A percentile compares a stretch with the other conserved stretches of the same genome.
phyloP scores from a whole-genome alignment of 1,140 invertebrate species.

The Cotesia chilonis region DNA sequence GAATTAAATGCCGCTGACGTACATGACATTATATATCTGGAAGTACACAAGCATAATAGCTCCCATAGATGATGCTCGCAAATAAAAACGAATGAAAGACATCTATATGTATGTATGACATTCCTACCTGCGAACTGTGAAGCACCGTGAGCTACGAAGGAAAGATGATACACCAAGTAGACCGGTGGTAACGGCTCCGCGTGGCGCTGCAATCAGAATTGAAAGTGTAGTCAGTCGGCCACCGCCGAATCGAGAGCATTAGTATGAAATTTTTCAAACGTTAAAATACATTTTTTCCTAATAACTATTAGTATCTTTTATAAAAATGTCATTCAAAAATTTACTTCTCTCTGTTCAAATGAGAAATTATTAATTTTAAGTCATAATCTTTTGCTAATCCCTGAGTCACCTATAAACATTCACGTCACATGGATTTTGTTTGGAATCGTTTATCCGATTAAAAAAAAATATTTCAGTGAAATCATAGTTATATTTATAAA shows the following conservation, averaged over 20 bases:
- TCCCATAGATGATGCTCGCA: not conserved
- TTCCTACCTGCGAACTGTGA: conserved; percentile 18
- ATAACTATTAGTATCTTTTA: not conserved
- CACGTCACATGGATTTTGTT: too few relatives aligned
- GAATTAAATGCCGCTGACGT: not conserved
- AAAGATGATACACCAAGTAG: conserved; percentile 3
- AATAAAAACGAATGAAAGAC: not conserved
- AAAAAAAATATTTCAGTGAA: too few relatives aligned
- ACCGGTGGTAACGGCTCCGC: conserved; percentile 23
- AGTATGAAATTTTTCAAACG: not conserved
- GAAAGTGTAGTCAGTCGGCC: conserved; percentile 39
- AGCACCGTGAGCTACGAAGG: not conserved
- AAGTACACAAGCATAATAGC: not conserved
- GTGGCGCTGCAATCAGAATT: conserved; percentile 37
- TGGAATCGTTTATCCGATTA: too few relatives aligned
- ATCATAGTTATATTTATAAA: too few relatives aligned
- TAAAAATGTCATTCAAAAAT: too few relatives aligned
- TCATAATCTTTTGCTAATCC: too few relatives aligned
- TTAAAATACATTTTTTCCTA: not conserved
- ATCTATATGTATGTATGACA: conserved; percentile 11
- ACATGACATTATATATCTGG: not conserved
- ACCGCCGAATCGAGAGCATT: conserved; percentile 33
- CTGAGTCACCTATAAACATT: too few relatives aligned
- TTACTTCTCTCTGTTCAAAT: too few relatives aligned
- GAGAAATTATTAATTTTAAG: too few relatives aligned